These are phyloP conservation scores for Myripristis jacobus DNA, from an alignment of 2,797 vertebrate genomes.

Conservation along the genomic window DNA sequence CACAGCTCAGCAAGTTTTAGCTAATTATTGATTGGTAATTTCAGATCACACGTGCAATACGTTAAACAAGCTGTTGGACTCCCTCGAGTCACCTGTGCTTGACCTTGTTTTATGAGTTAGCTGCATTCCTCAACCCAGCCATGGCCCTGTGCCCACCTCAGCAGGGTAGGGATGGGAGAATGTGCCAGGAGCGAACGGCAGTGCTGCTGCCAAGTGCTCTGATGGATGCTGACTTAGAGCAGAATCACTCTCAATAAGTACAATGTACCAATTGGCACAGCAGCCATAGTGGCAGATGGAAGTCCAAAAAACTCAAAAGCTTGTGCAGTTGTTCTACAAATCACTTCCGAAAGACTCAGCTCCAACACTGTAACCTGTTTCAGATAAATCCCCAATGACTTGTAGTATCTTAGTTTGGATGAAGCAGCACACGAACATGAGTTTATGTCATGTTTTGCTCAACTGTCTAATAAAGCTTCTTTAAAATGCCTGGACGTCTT, in stretches of 20 bases:
- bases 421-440: not conserved
- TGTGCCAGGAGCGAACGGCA: slow-evolving; percentile 63
- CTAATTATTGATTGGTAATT: slow-evolving; percentile 24
- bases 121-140: slow-evolving; percentile 52
- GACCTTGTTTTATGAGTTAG: slow-evolving; percentile 58
- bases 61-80: not conserved
- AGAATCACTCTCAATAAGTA: slow-evolving; percentile 81
- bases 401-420: slow-evolving; percentile 21
- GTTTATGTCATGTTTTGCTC: slow-evolving; percentile 17
- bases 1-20: not conserved
- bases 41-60: not conserved
- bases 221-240: slow-evolving; percentile 80
- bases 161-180: slow-evolving; percentile 47
- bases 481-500: slow-evolving; percentile 36
- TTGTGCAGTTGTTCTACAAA: slow-evolving; percentile 33
- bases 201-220: slow-evolving; percentile 71
- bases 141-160: slow-evolving; percentile 62
- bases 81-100: slow-evolving; percentile 25
- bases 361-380: slow-evolving; percentile 11
- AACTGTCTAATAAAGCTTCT: slow-evolving; percentile 31
- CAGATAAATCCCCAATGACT: slow-evolving; percentile 24
- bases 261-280: slow-evolving; percentile 69
- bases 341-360: slow-evolving; percentile 16
- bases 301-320: slow-evolving; percentile 45
- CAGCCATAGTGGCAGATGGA: slow-evolving; percentile 32